Percentiles rank a stretch among this genome's conserved stretches.
phyloP scores from a whole-genome alignment of 2,113 vertebrate genomes.

The Zosterops japonicus region DNA sequence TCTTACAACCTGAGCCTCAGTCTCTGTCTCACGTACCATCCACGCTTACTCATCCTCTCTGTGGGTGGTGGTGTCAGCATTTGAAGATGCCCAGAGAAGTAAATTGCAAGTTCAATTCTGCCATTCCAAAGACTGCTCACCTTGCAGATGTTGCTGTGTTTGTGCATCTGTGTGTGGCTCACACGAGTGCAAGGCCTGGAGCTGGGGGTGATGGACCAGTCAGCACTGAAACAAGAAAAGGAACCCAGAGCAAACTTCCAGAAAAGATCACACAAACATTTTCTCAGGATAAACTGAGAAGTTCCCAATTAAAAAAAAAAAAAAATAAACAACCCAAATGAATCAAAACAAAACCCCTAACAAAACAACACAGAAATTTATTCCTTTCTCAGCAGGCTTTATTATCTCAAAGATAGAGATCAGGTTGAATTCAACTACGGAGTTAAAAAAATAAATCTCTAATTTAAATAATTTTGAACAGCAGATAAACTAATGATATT shows the following conservation, averaged over 20 bases:
- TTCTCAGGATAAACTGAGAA: background rate
- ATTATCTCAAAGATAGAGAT: background rate
- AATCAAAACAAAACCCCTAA: background rate
- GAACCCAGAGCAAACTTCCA: background rate
- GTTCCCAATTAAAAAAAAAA: background rate
- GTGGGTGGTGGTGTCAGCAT: background rate
- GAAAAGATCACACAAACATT: background rate
- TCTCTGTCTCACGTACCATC: background rate
- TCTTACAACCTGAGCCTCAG: background rate
- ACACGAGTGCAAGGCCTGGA: accelerated
- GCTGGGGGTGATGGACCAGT: background rate
- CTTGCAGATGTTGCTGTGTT: background rate
- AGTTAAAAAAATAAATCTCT: background rate
- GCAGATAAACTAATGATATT: background rate
- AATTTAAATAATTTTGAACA: background rate
- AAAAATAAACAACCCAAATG: accelerated
- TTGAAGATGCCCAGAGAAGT: background rate
- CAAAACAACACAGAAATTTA: background rate
- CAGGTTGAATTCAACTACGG: background rate
- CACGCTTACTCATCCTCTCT: background rate
- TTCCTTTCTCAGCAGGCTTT: background rate
- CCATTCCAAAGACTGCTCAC: background rate
- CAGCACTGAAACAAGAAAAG: background rate
- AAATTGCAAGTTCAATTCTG: background rate
- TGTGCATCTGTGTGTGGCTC: accelerated